Base-by-base conservation (phyloP, 1,140 invertebrate species). In the Brachionus rotundiformis region DNA sequence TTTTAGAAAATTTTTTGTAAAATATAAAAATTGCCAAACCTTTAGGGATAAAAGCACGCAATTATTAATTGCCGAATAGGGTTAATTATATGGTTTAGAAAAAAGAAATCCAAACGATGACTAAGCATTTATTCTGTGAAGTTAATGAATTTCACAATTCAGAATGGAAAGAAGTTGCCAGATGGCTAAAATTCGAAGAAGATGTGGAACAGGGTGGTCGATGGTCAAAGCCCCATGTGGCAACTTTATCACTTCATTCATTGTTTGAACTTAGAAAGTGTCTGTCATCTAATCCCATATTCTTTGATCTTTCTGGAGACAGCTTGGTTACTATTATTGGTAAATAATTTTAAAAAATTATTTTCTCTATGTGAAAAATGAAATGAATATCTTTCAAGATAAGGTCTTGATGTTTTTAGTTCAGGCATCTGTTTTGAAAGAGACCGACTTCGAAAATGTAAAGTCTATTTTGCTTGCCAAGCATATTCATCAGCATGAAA, bases 381-480 rank as follows among this genome's bases (percentile, higher is more conserved):
- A 11, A 27, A 73, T 1, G 6, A n/a, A 44, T 44, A 10, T 19
- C 27, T 47, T 73, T 73, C 4, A 44, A 73, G 68, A 73, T 16
- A 73, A 44, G 19, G 68, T 73, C 0, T 44, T 73, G 19, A 25
- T 47, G 36, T 73, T 44, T 44, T 31, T 44, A 3, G 68, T 73
- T 1, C 36, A 73, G 29, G 68, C 68, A 1, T 44, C n/a, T 25
- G 33, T 73, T 25, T 87, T 99, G 61, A 90, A 92, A 31, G 88
- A 91, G 31, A 92, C 93, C 19, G 90, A 92, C 59, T 91, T 92
- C 84, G 94, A 95, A 47, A 93, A 92, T 87, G 91, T 94, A 3
- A 92, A 92, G 85, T 95, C 97, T 85, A 92, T 94, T 7, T 90
- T 99, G 31, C 88, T 97, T 82, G 92, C 94, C 83, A 91, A 93